Conservation (phyloP, 92 coral and sea anemone species). For the Desmophyllum pertusum region DNA sequence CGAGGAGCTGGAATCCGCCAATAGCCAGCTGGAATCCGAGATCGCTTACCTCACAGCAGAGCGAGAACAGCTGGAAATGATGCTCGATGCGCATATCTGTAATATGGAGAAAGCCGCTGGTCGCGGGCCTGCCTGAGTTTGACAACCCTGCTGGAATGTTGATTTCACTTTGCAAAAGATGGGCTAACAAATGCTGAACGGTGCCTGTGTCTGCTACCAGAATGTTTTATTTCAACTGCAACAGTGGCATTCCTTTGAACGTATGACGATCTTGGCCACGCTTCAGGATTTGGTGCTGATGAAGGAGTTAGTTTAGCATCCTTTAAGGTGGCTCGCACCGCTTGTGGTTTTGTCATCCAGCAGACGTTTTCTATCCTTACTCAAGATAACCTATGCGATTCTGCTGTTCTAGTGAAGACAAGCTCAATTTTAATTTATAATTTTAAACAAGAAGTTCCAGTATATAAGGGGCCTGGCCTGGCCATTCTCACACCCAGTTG, state of each 20-base stretch:
- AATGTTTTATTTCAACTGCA: background rate
- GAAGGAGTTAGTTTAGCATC: background rate
- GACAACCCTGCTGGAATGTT: background rate
- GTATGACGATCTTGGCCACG: background rate
- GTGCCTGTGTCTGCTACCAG: background rate
- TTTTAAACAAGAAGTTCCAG: no score
- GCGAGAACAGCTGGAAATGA: conserved; percentile 79
- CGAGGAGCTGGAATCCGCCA: conserved; percentile 90
- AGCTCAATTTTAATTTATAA: no score
- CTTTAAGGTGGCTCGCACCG: no score
- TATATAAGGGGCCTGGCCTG: no score
- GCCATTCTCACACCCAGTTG: no score
- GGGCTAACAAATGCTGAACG: background rate
- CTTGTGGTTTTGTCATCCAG: background rate
- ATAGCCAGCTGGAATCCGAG: conserved; percentile 87
- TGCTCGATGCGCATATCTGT: conserved; percentile 88
- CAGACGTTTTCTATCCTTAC: no score
- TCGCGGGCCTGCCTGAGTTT: conserved; percentile 73
- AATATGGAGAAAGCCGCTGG: conserved; percentile 66
- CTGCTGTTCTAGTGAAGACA: no score
- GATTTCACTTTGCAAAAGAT: background rate
- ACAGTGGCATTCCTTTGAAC: background rate
- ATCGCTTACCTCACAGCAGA: conserved; percentile 88
- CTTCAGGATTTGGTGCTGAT: background rate
- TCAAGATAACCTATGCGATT: background rate